A percentile compares a stretch with the other conserved stretches of the same genome.
Conservation (phyloP, 2,797 vertebrate species). For the Bradypodion ventrale region DNA sequence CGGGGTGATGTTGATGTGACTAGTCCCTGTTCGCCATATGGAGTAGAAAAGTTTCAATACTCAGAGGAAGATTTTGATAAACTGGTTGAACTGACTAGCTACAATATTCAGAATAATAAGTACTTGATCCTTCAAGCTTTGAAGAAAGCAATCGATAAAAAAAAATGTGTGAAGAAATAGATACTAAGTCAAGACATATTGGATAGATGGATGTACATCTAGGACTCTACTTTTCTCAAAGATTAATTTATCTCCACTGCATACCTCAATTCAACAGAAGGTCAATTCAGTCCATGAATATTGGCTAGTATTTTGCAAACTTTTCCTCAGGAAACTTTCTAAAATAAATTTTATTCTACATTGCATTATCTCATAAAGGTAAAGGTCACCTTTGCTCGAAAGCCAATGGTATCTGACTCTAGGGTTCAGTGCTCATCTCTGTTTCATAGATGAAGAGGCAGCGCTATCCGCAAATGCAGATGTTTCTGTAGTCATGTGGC, state of each 20-base stretch:
- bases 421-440: no score
- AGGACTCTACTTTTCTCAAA: not conserved
- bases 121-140: slow-evolving; percentile 74
- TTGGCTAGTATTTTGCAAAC: not conserved
- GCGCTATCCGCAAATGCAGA: no score
- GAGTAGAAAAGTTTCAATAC: slow-evolving; percentile 75
- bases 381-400: no score
- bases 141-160: slow-evolving; percentile 68
- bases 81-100: slow-evolving; percentile 78
- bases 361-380: no score
- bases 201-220: not conserved
- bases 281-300: not conserved
- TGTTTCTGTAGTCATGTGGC: no score
- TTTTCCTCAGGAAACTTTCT: not conserved
- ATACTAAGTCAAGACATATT: not conserved
- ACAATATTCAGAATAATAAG: slow-evolving; percentile 83
- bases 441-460: no score
- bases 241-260: not conserved
- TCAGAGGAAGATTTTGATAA: slow-evolving; percentile 75
- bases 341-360: not conserved
- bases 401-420: no score
- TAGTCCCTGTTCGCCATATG: slow-evolving; percentile 70
- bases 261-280: not conserved
- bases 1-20: slow-evolving; percentile 76
- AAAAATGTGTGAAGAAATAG: slow-evolving; percentile 55